Evolutionary conservation across 2,888 invertebrate species (phyloP), one percentile per base, ranked within the genome.

Genomic region (Dryococelus australis): DNA sequence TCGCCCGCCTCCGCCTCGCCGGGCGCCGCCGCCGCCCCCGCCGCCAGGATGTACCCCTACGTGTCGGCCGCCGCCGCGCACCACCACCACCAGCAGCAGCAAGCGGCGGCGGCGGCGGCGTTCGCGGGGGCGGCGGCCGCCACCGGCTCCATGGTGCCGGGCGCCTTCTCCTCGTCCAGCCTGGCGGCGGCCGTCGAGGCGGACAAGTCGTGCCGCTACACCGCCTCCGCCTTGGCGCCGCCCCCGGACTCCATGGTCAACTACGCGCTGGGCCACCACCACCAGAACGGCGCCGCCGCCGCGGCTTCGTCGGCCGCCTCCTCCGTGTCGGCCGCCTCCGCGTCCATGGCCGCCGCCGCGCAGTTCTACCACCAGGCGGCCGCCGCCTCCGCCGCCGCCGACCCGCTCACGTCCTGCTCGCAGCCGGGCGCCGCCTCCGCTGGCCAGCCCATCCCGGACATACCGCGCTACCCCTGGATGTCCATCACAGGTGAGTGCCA

Each of bases 391-490:
- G 95, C 95, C 90, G 97, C 96, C 91, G 97, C 97, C 91, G 97
- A 97, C 91, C 96, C 97, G 91, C 95, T 97, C 89, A 96, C 96
- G 90, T 95, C 96, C 87, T 98, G 97, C 94, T 94, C 95, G 89
- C 96, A 96, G 92, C 95, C 95, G 88, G 94, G 93, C 80, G 95
- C 96, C 85, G 94, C 94, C 88, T 94, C 95, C 88, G 95, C 97
- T 88, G 97, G 97, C 89, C 97, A 97, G 93, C 97, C 97, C 88
- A 96, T 98, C 92, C 97, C 97, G 86, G 98, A 98, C 93, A 96
- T 98, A 92, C 98, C 98, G 87, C 95, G 98, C 92, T 98, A 98
- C 93, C 98, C 98, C 85, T 98, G 98, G 98, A 98, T 98, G 98
- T 97, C 98, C 92, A 97, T 98, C 93, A 98, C 98, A 94, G 98